Evolutionary conservation across 2,797 vertebrate genomes (phyloP).

Genomic region (Pterois miles): DNA sequence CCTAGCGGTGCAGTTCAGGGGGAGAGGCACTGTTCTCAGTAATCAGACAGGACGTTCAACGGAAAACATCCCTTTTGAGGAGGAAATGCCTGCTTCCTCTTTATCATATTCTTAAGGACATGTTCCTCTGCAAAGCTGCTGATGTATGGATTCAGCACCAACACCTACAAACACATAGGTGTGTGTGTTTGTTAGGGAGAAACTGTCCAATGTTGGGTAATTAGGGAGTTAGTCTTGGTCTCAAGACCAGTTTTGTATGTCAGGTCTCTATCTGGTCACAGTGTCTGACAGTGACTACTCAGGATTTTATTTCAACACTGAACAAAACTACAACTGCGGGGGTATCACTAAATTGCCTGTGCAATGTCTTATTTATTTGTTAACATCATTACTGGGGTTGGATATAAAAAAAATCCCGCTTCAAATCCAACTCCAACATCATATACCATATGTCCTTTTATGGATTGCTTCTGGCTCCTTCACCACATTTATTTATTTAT

Average conservation of each 20-base stretch:
- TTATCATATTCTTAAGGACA: constrained; percentile 80
- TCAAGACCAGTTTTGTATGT: too few relatives aligned
- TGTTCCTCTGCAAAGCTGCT: constrained; percentile 62
- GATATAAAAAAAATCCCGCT: background rate
- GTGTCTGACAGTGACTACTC: background rate
- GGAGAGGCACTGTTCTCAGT: constrained; percentile 68
- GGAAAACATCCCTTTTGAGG: constrained; percentile 78
- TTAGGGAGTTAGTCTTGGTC: too few relatives aligned
- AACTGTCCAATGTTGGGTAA: background rate
- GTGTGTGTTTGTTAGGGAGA: constrained; percentile 4
- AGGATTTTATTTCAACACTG: background rate
- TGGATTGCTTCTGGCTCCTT: too few relatives aligned
- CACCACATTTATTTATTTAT: too few relatives aligned
- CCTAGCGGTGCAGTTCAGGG: constrained; percentile 48
- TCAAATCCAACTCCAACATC: background rate
- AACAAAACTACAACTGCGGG: background rate
- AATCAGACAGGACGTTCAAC: constrained; percentile 77
- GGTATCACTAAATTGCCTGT: background rate
- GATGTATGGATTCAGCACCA: constrained; percentile 49
- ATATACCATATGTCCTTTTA: too few relatives aligned
- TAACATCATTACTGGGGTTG: background rate
- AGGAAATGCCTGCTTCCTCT: constrained; percentile 86
- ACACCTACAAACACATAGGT: constrained; percentile 42
- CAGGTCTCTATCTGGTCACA: background rate
- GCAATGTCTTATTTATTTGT: background rate